Evolutionary conservation across 2,113 vertebrate genomes (phyloP).

Genomic region (Octodon degus): DNA sequence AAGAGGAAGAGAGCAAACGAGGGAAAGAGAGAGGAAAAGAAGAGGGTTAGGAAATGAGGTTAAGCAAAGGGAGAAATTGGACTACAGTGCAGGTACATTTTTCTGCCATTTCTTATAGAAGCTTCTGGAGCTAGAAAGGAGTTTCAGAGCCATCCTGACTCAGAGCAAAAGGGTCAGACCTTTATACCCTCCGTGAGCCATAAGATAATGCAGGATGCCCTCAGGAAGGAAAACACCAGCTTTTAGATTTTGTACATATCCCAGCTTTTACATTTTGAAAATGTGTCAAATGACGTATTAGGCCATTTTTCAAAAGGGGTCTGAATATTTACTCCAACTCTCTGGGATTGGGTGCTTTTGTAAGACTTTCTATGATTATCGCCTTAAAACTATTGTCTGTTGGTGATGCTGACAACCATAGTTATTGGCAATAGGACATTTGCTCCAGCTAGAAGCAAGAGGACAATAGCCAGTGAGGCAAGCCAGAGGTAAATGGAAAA

Average conservation of each 20-base stretch:
- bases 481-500: not conserved
- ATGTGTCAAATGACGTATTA: not conserved
- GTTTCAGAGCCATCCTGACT: slow-evolving; percentile 11
- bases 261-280: not conserved
- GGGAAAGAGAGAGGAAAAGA: too few species aligned
- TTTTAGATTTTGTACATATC: not conserved
- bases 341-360: not conserved
- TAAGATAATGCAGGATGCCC: not conserved
- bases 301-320: not conserved
- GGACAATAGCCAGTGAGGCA: slow-evolving; percentile 16
- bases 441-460: slow-evolving; percentile 17
- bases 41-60: not conserved
- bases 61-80: not conserved
- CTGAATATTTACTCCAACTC: not conserved
- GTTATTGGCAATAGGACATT: not conserved
- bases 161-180: not conserved
- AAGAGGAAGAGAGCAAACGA: not conserved
- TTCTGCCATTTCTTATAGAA: not conserved
- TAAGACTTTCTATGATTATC: not conserved
- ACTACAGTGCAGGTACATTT: not conserved
- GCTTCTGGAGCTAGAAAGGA: not conserved
- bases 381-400: slow-evolving; percentile 30
- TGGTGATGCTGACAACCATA: not conserved
- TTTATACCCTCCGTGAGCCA: not conserved
- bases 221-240: not conserved